Base-by-base conservation (phyloP, 1,140 invertebrate genomes). In the Lepidurus couesii region DNA sequence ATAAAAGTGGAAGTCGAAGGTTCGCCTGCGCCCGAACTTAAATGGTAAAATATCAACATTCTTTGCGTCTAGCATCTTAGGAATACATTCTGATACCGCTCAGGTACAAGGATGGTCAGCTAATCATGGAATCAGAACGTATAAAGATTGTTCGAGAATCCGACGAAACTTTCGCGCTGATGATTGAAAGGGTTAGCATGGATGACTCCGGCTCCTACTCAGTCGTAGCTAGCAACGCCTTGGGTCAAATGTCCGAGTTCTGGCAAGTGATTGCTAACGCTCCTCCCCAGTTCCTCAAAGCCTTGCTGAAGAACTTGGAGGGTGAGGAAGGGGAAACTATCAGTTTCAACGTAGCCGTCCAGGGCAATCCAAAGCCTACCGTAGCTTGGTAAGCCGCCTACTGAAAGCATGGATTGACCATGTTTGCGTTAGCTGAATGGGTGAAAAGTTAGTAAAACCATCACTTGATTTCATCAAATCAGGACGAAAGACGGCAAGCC, bases 141-240 rank as follows among this genome's bases (percentile, higher is more conserved):
- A 88, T 94, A 13, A 89, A 90, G 78, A 89, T 95, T 21, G 85
- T 87, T 1, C 90, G 92, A 82, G 90, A 93, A 80, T 87, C 85
- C 0, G 87, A 89, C 7, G 89, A 90, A 82, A 89, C 87, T 10
- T 92, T 92, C 82, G 89, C 90, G 42, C 86, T 99, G 26, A 89
- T 91, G 16, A 93, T 99, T 74, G 91, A 92, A 78, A 90, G 94
- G 78, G 90, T 93, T 0, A 89, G 89, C 75, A 86, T 96, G 1
- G 92, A 93, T 42, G 97, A 99, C 84, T 88, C 93, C 43, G 97
- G 96, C 9, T 93, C 92, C n/a, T 99, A 98, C 83, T 95, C 95
- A 0, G 91, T 97, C 13, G 90, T 96, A 1, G 94, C 96, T 0
- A 92, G 91, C 77, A 99, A 98, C 83, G 91, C 95, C 81, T 87